Base-by-base conservation (phyloP, 2,888 invertebrate species). In the Parnassius orleans region DNA sequence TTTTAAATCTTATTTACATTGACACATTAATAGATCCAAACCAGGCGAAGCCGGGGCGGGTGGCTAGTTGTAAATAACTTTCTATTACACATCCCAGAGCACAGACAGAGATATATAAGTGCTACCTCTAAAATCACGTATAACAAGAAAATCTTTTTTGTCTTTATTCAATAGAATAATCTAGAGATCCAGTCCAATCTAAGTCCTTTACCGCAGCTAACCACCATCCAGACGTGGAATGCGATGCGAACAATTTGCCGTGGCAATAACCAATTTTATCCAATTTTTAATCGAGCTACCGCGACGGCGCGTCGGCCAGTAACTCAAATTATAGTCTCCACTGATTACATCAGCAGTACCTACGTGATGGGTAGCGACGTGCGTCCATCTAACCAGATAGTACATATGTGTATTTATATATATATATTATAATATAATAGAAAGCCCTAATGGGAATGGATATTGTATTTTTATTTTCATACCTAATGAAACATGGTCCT, bases 311-410 rank as follows among this genome's bases (percentile, higher is more conserved):
- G 73, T 73, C 82, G 83, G 82, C 75, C 84, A 90, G 89, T 90
- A 88, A 84, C 78, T 79, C 81, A 87, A 89, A 90, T 90, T 89
- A 90, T 77, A 87, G 87, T 83, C 85, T 82, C 81, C 78, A 80
- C 81, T 84, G 83, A 89, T 89, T 88, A 79, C 82, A 72, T 70
- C 76, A 74, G 76, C 77, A 11, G 78, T 47, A 19, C 55, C 73
- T 78, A 83, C 85, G 84, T 83, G 84, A 82, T 79, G 72, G 76
- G 72, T 66, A 62, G 59, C 65, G 53, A 46, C 60, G 59, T 33
- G 24, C 53, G 33, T 24, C 44, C 57, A 51, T 43, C 14, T 53
- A 64, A 33, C 55, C 63, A 60, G 60, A 60, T 53, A 64, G 54
- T 48, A 57, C 58, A 59, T 65, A 55, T 60, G 56, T 58, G 19